These are phyloP conservation scores for Drymodes brunneopygia DNA, from an alignment of 2,113 vertebrate species.

Conservation along the genomic window DNA sequence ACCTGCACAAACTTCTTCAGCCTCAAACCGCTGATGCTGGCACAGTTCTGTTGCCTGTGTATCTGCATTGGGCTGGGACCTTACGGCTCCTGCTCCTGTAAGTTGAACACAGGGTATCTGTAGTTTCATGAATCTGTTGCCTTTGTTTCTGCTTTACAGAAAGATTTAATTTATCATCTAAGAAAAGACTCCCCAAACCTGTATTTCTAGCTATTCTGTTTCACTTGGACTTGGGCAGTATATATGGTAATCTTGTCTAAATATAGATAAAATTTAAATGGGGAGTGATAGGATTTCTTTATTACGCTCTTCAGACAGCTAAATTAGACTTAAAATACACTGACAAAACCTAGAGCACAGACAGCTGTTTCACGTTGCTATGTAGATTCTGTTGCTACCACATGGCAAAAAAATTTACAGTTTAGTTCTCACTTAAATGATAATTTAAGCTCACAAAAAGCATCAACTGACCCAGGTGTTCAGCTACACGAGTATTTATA, in stretches of 20 bases:
- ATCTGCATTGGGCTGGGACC: background rate
- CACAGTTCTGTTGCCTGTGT: background rate
- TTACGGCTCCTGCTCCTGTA: background rate
- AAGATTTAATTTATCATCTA: background rate
- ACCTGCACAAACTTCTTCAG: background rate
- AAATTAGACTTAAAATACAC: conserved; percentile 4
- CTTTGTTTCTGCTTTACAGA: background rate
- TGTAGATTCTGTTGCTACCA: conserved; percentile 13
- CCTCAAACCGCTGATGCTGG: background rate
- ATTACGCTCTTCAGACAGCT: background rate
- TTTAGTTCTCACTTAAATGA: background rate
- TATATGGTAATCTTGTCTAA: background rate
- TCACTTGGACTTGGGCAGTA: background rate
- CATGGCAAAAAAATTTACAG: background rate
- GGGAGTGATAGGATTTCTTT: background rate
- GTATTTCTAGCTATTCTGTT: background rate
- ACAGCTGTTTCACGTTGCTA: conserved; percentile 24
- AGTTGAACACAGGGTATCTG: background rate
- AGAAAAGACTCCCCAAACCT: background rate
- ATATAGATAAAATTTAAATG: background rate
- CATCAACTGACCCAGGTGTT: background rate
- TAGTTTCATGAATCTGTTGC: background rate
- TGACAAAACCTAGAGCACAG: background rate
- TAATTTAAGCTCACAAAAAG: background rate
- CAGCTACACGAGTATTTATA: background rate